These are phyloP conservation scores for Hyppa rectilinea DNA, from an alignment of 2,888 invertebrate species.

Conservation along the genomic window DNA sequence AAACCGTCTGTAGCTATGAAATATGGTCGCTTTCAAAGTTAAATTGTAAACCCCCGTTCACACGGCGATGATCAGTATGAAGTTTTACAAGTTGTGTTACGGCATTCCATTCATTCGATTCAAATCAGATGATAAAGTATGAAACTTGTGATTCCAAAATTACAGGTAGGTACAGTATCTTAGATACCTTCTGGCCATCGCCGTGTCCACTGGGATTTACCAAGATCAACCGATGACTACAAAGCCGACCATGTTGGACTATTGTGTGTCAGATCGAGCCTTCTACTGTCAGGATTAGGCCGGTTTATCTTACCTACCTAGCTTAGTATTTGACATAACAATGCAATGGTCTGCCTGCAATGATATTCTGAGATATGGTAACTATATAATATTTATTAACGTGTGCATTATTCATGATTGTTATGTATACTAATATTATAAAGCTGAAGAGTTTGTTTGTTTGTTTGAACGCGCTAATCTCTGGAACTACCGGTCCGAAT, in stretches of 20 bases:
- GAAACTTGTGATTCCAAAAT: not conserved
- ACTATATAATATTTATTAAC: not conserved
- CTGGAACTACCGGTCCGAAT: too few species aligned
- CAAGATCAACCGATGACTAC: not conserved
- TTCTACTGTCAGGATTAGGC: not conserved
- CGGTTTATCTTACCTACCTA: not conserved
- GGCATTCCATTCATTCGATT: not conserved
- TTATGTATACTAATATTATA: too few species aligned
- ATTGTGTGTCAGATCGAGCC: not conserved
- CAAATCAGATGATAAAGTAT: not conserved
- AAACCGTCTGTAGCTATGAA: not conserved
- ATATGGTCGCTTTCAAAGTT: not conserved
- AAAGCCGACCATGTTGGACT: not conserved
- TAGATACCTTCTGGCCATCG: not conserved
- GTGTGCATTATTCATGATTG: not conserved
- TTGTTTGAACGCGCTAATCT: too few species aligned
- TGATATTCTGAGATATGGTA: not conserved
- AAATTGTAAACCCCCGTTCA: not conserved
- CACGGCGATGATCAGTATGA: not conserved
- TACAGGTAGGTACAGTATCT: not conserved
- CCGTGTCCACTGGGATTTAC: not conserved
- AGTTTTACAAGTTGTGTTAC: not conserved
- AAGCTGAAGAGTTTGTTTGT: too few species aligned
- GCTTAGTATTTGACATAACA: conserved; percentile 5
- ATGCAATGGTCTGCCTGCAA: not conserved